Base-by-base conservation (phyloP, 2,888 invertebrate genomes). In the Endomychus coccineus region DNA sequence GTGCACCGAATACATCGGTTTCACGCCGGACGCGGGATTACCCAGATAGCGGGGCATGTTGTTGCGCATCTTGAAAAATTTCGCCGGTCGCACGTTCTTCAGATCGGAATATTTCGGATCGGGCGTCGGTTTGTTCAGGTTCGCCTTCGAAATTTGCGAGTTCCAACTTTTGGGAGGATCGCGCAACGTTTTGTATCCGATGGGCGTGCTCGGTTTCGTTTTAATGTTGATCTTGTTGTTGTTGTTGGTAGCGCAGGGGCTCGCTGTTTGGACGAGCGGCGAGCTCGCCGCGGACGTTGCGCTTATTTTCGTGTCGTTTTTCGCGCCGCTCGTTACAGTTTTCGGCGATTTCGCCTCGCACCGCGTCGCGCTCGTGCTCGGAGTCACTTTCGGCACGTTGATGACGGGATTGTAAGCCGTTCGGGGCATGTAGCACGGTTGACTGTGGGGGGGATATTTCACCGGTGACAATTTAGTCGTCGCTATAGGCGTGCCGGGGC, bases 111-210 rank as follows among this genome's bases (percentile, higher is more conserved):
- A 40, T 24, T 52, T 49, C 1, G 45, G 42, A 25, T 48, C 50
- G 3, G 49, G 36, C 14, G 42, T 39, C 6, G 56, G 46, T 39
- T 60, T 62, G 24, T 46, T 55, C 22, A 62, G 57, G 48, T 68
- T 66, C 32, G 70, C 68, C 41, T 71, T 66, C 2, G 74, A 68
- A 21, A 75, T 62, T 25, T 72, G 74, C 2, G 75, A 75, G 55
- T 76, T 76, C 76, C 76, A 76, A 10, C 70, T 69, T 51, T 73
- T 75, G 0, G 76, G 74, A 0, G 76, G 74, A 48, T 71, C 71
- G 12, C 74, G 65, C 6, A 75, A 56, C 1, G 76, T 76, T 49
- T 75, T 77, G 49, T 76, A 76, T 1, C 72, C 71, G 4, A 68
- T 59, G 1, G 70, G 61, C 13, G 66, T 52, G 34, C 50, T 56